phyloP scores from a whole-genome alignment of 2,888 invertebrate genomes.

The Chironomus tentans region DNA sequence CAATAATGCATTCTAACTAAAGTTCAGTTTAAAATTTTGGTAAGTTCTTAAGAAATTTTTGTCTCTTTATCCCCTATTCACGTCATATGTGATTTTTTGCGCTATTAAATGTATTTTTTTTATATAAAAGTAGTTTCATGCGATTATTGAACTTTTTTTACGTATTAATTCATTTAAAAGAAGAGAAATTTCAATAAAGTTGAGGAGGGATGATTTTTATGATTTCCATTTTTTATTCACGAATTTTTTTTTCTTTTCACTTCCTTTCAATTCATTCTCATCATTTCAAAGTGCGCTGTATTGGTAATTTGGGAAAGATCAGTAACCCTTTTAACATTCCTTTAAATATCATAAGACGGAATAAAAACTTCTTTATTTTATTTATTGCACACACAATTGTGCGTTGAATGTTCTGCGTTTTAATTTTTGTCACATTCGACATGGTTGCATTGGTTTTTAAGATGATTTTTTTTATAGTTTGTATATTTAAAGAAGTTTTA shows the following conservation, averaged over 20 bases:
- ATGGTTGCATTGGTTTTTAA: constrained; percentile 11
- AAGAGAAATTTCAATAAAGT: neutral
- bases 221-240: too few species aligned
- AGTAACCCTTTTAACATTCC: constrained; percentile 10
- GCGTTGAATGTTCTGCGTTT: constrained; percentile 12
- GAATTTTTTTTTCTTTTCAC: neutral
- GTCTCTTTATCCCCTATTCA: neutral
- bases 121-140: constrained; percentile 11
- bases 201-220: neutral
- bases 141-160: constrained; percentile 24
- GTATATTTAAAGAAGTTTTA: neutral
- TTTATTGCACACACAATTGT: constrained; percentile 5
- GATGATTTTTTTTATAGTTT: neutral
- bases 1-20: too few species aligned
- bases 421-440: constrained; percentile 16
- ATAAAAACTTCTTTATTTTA: neutral
- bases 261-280: neutral
- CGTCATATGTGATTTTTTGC: constrained; percentile 10
- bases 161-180: neutral
- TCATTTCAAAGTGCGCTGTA: neutral
- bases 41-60: neutral
- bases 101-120: constrained; percentile 10
- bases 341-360: neutral
- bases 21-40: too few species aligned
- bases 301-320: constrained; percentile 10